Base-by-base conservation (phyloP, 1,140 invertebrate species). In the Acromyrmex heyeri region DNA sequence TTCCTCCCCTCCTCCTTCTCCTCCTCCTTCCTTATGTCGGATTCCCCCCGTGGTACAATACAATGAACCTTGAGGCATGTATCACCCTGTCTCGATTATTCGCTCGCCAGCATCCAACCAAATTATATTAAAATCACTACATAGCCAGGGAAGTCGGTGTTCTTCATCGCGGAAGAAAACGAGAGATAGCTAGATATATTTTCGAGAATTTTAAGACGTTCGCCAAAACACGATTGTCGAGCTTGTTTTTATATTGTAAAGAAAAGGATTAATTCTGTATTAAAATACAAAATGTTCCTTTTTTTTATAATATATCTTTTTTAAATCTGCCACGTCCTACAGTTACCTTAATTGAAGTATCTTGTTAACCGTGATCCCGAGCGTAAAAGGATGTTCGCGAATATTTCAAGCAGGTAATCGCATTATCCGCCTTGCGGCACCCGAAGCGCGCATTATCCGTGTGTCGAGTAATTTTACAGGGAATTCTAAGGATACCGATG, bases 91-190 rank as follows among this genome's bases (percentile, higher is more conserved):
- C 67, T 86, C 75, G 88, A 86, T 82, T 87, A 89, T 86, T 79
- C 87, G 77, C 64, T 70, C 57, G 38, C 21, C 61, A 16, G n/a
- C 65, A 12, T 83, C 30, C 76, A 83, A 85, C 50, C 82, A 87
- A 89, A 90, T 91, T 91, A 88, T 88, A 90, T 91, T 90, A 85
- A 86, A 90, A 89, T 77, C 86, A 62, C 69, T 65, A 61, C 38
- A 70, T 61, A 87, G 53, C 30, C 85, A 57, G 53, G 30, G 12
- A 57, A 73, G 21, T 21, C 55, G 27, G 55, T 18, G 24, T 12
- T n/a, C 24, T 55, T 48, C 67, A 21, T 59, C 16, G 34, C 34
- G 18, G 4, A 21, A 8, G 38, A 48, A 59, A 14, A 57, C 24
- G 18, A 48, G 34, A 59, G 0, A 3, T 59, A 30, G n/a, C 67